Evolutionary conservation across 2,888 invertebrate species (phyloP).

Genomic region (Habroteleia sp.): DNA sequence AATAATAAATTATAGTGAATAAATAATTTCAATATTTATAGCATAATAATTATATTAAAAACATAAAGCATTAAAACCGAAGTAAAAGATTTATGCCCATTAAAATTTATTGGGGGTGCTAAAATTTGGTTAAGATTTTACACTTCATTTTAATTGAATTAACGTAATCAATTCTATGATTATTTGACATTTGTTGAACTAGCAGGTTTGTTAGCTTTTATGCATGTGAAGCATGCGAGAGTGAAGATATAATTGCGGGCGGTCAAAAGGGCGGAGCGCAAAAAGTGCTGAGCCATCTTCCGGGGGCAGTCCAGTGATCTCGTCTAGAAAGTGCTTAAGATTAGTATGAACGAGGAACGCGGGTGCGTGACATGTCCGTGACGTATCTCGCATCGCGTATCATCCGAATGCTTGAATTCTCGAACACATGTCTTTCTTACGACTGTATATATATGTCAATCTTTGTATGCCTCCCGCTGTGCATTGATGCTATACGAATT

Average conservation of each 20-base stretch:
- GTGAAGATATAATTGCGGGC: conserved; percentile 54
- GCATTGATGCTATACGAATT: conserved; percentile 53
- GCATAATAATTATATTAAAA: no score
- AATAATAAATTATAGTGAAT: no score
- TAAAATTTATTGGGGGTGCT: not conserved
- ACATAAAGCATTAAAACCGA: no score
- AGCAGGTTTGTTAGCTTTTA: conserved; percentile 49
- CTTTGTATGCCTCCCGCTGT: conserved; percentile 64
- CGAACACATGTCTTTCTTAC: conserved; percentile 65
- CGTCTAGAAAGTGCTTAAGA: conserved; percentile 61
- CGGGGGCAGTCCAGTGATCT: conserved; percentile 68
- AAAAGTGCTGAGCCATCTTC: conserved; percentile 78
- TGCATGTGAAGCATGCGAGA: conserved; percentile 53
- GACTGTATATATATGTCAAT: conserved; percentile 67
- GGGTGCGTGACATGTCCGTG: conserved; percentile 65
- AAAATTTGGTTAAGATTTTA: not conserved
- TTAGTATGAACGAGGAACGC: conserved; percentile 63
- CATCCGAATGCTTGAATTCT: conserved; percentile 62
- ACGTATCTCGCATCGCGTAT: conserved; percentile 61
- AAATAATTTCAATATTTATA: no score
- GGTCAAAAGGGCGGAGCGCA: conserved; percentile 76
- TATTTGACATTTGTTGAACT: conserved; percentile 35
- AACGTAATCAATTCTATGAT: conserved; percentile 16
- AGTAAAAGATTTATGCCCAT: no score
- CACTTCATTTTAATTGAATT: conserved; percentile 20